Base-by-base conservation (phyloP, 1,140 invertebrate species). In the Bombus sylvicola region DNA sequence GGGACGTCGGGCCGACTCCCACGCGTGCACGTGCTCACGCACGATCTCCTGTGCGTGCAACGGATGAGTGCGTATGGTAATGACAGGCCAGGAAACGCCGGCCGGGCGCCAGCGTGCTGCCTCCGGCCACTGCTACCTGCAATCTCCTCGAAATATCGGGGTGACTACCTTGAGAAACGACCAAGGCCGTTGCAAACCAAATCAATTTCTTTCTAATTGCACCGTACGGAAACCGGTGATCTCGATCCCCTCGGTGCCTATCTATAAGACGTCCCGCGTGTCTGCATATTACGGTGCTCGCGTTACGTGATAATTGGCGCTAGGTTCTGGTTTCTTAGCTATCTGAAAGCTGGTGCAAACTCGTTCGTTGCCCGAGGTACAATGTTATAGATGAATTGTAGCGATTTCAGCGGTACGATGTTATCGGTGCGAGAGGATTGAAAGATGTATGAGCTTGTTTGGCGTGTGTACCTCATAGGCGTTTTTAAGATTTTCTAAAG, bases 21-120 rank as follows among this genome's bases (percentile, higher is more conserved):
- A 93, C 92, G 92, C 90, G 90, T 92, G 89, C 92, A 92, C 91
- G 92, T 92, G 91, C 92, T 90, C 89, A 88, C 92, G 92, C 91
- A 92, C 89, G 92, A 86, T 89, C 85, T 87, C 72, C 87, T 84
- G 92, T 92, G 92, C 92, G 92, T 92, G 93, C 92, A 93, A 92
- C 90, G 92, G 92, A 93, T 92, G 93, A 93, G 92, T 92, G 93
- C 93, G 92, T 91, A 91, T 93, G 92, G 88, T 93, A 93, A 93
- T 93, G 92, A 93, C 93, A 93, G 93, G 91, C 92, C 90, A 91
- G 92, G 89, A 92, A 92, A 93, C 88, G 92, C 91, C 92, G 93
- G 84, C 87, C 87, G 91, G 93, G 92, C 93, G 93, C 93, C 93
- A 92, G 92, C 90, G 88, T 76, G 92, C 90, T 88, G 91, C 92